A percentile compares a stretch with the other conserved stretches of the same genome.
Conservation (phyloP, 2,888 invertebrate species). For the Gortyna flavago region DNA sequence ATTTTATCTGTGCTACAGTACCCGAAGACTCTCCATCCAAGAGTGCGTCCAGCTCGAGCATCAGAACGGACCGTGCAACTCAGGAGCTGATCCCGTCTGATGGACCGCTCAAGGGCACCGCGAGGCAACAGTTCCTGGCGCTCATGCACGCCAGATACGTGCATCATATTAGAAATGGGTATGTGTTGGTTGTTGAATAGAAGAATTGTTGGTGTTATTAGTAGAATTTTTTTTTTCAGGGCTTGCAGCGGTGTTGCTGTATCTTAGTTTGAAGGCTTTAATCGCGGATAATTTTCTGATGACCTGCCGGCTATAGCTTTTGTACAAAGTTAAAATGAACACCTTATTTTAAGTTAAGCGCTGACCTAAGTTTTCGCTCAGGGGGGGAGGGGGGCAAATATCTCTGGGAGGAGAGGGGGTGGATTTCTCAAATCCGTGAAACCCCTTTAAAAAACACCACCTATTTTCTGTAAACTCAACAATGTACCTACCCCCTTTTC, state of each 20-base stretch:
- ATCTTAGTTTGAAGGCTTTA: neutral
- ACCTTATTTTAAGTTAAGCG: neutral
- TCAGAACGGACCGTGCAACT: constrained; percentile 70
- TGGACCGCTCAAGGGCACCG: constrained; percentile 73
- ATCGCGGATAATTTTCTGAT: neutral
- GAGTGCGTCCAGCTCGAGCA: constrained; percentile 77
- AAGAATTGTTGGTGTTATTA: neutral
- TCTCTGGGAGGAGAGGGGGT: too few relatives aligned
- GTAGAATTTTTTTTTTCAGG: neutral
- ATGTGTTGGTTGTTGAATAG: neutral
- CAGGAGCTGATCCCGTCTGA: constrained; percentile 71
- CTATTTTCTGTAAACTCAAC: too few relatives aligned
- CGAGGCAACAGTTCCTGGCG: constrained; percentile 80
- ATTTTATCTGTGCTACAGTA: constrained; percentile 42
- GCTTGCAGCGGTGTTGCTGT: neutral
- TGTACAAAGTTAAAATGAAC: neutral
- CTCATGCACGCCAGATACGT: constrained; percentile 90
- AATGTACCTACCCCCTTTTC: too few relatives aligned
- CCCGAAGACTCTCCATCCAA: constrained; percentile 76
- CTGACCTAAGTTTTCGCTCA: too few relatives aligned
- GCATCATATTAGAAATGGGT: constrained; percentile 91
- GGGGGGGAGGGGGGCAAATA: too few relatives aligned
- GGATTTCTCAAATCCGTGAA: too few relatives aligned
- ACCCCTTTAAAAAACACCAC: too few relatives aligned
- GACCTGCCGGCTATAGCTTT: neutral